phyloP scores from a whole-genome alignment of 2,888 invertebrate species.

The Cantharis lateralis region DNA sequence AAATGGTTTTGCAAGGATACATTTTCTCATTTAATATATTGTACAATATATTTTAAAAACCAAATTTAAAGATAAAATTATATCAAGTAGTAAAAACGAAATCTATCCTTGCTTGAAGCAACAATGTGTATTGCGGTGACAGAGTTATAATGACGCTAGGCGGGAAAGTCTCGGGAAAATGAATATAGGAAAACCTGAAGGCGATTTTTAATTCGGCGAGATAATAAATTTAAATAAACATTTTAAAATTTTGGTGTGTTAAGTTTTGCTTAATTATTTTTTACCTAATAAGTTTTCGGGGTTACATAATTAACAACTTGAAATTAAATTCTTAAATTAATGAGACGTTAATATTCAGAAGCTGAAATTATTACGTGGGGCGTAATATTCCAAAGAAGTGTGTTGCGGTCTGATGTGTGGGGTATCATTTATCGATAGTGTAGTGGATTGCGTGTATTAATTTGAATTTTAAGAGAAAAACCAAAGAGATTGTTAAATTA shows the following conservation, averaged over 20 bases:
- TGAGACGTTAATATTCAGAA: constrained; percentile 31
- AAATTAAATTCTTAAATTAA: constrained; percentile 35
- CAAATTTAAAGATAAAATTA: not conserved
- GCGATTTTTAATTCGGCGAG: not conserved
- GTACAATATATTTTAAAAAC: not conserved
- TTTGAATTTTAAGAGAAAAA: not conserved
- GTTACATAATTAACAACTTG: constrained; percentile 29
- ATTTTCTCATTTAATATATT: no score
- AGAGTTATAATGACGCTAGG: not conserved
- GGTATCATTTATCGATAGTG: not conserved
- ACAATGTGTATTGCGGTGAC: not conserved
- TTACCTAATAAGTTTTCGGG: constrained; percentile 13
- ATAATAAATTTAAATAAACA: not conserved
- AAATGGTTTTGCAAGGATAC: no score
- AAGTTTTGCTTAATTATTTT: not conserved
- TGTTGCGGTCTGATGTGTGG: not conserved
- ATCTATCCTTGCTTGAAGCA: not conserved
- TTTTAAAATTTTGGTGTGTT: not conserved
- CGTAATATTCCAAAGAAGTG: not conserved
- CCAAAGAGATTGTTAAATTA: not conserved
- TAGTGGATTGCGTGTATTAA: not conserved
- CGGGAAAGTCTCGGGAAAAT: not conserved
- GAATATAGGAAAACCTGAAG: not conserved
- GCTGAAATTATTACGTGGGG: constrained; percentile 18
- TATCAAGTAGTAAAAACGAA: not conserved